Percentiles rank a stretch among this genome's conserved stretches.
These are phyloP conservation scores for Agrilus biguttatus DNA, from an alignment of 2,888 invertebrate genomes.

Conservation along the genomic window DNA sequence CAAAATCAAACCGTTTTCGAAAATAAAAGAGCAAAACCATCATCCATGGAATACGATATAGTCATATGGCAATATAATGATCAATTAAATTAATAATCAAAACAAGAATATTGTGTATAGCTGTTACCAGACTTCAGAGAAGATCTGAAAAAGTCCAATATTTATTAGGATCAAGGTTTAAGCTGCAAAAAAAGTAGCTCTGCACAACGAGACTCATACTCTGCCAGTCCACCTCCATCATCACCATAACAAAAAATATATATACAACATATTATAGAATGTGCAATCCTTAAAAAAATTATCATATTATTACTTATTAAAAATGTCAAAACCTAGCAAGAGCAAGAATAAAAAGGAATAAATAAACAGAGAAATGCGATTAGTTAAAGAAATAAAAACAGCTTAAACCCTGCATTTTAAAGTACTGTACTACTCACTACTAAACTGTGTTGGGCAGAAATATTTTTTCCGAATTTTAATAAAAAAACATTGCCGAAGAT, in stretches of 20 bases:
- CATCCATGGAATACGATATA: too few species aligned
- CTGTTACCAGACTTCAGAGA: not conserved
- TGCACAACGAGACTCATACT: constrained; percentile 1
- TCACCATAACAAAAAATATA: constrained; percentile 1
- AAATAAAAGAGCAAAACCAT: too few species aligned
- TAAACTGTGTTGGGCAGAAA: not conserved
- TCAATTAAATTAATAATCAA: too few species aligned
- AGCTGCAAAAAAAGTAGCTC: constrained; percentile 18
- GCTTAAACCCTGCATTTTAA: constrained; percentile 27
- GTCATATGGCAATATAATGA: too few species aligned
- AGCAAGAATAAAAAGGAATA: not conserved
- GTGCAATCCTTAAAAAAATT: not conserved
- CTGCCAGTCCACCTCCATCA: constrained; percentile 1
- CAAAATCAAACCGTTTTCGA: too few species aligned
- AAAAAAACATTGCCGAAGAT: too few species aligned
- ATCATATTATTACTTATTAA: not conserved
- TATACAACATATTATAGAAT: not conserved
- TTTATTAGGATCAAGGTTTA: constrained; percentile 33
- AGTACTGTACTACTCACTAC: constrained; percentile 23
- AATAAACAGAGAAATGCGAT: not conserved
- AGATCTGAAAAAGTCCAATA: constrained; percentile 27
- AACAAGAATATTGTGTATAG: too few species aligned
- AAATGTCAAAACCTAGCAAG: not conserved
- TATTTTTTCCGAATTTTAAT: too few species aligned
- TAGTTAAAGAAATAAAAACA: constrained; percentile 11